Evolutionary conservation across 2,797 vertebrate species (phyloP), one percentile per base, ranked within the genome.

Genomic region (Erpetoichthys calabaricus): DNA sequence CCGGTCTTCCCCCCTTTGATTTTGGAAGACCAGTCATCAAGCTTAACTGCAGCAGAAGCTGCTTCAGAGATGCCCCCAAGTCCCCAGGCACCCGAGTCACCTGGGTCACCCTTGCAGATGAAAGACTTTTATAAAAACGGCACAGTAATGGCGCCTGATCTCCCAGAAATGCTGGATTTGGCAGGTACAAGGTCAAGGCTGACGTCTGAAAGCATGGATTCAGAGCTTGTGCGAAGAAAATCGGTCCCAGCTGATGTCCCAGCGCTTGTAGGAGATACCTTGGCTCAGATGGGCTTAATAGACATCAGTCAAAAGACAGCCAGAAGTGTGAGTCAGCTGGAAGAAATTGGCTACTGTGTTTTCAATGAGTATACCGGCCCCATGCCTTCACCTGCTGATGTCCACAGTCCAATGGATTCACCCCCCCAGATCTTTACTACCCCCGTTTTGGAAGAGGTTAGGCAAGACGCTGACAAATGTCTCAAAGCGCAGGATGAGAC

Each of bases 301-400:
- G 77, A 85, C 60, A 78, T 71, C 41, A 80, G 78, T 69, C 84
- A 81, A 45, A 63, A 70, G 55, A 46, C 56, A 42, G 70, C 69
- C 64, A 85, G 73, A 77, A 87, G 88, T 54, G 93, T 97, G 50
- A 93, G 90, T 68, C 94, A 98, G 57, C 25, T 25, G 25, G 96
- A 99, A 75, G 96, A 99, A 62, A 77, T 97, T 71, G 94, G 96
- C 56, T 99, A 99, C 70, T 99, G 96, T 77, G 94, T 99, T 67
- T 99, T 99, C 67, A 98, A 90, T 75, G 97, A 98, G 69, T 99
- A 99, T 73, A 95, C 93, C 2, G 93, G 94, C 25, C 96, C 96
- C 3, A 89, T 99, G 66, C 96, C 96, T 4, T 98, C 94, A 25
- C 96, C 94, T 55, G 96, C 86, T 52, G 86, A 89, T 72, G 64